A percentile compares a stretch with the other conserved stretches of the same genome.
phyloP scores from a whole-genome alignment of 2,113 vertebrate genomes.

The Podocnemis expansa region DNA sequence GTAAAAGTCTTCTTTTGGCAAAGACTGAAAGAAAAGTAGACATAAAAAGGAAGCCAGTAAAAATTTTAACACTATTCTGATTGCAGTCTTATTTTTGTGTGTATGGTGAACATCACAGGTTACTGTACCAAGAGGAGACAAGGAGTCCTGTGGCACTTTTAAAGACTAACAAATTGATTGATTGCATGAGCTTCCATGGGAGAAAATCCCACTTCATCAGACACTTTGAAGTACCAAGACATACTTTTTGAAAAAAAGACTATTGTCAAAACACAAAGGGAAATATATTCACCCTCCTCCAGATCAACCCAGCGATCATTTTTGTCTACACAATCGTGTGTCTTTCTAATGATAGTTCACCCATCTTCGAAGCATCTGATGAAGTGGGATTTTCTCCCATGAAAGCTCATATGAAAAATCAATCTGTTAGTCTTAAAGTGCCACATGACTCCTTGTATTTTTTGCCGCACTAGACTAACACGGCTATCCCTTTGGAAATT shows the following conservation, averaged over 20 bases:
- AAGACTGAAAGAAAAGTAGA: not conserved
- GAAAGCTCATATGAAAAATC: no score
- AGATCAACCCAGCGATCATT: not conserved
- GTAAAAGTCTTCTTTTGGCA: not conserved
- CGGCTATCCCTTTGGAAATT: no score
- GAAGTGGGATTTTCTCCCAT: no score
- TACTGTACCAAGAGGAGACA: not conserved
- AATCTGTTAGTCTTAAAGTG: no score
- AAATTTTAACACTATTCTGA: not conserved
- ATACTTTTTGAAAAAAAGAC: not conserved
- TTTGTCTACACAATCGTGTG: not conserved
- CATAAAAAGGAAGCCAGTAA: not conserved
- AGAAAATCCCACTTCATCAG: no score
- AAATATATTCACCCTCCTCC: constrained; percentile 22
- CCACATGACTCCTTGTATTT: no score
- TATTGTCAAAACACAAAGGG: not conserved
- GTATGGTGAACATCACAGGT: rapidly evolving
- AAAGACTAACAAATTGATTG: no score
- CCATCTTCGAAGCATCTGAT: no score
- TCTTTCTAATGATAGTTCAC: not conserved
- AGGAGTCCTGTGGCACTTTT: no score
- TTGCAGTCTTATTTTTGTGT: rapidly evolving
- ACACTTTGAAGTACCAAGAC: not conserved
- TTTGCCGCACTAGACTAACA: no score
- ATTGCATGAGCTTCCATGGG: no score